phyloP scores from a whole-genome alignment of 1,140 invertebrate genomes.

The Diabrotica undecimpunctata region DNA sequence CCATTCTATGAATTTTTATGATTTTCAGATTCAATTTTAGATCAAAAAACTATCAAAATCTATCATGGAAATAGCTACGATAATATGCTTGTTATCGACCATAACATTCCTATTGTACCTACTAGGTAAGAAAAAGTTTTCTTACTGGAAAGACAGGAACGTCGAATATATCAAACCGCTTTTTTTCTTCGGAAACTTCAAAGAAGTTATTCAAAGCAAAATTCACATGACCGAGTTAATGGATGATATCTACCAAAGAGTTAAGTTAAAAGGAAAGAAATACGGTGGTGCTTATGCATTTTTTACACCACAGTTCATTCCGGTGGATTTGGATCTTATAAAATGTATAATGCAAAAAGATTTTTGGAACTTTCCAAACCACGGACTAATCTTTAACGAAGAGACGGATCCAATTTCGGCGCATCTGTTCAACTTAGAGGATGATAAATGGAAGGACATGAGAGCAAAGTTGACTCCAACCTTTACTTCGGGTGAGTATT shows the following conservation, averaged over 20 bases:
- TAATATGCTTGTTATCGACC: no score
- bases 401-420: constrained; percentile 48
- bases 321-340: constrained; percentile 50
- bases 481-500: constrained; percentile 47
- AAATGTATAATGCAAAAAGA: constrained; percentile 49
- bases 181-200: constrained; percentile 42
- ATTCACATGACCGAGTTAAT: not conserved
- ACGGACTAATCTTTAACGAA: constrained; percentile 44
- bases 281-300: constrained; percentile 25
- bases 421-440: constrained; percentile 50
- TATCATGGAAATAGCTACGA: no score
- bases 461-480: constrained; percentile 49
- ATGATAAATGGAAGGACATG: constrained; percentile 50
- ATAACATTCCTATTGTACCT: not conserved
- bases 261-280: constrained; percentile 26
- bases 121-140: constrained; percentile 34
- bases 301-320: constrained; percentile 22
- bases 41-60: no score
- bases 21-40: no score
- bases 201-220: constrained; percentile 13
- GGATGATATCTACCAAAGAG: constrained; percentile 36
- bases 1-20: no score
- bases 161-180: constrained; percentile 42
- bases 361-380: constrained; percentile 49
- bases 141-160: constrained; percentile 47